Conservation (phyloP, 2,888 invertebrate species). For the Hemicrepidius hirtus region DNA sequence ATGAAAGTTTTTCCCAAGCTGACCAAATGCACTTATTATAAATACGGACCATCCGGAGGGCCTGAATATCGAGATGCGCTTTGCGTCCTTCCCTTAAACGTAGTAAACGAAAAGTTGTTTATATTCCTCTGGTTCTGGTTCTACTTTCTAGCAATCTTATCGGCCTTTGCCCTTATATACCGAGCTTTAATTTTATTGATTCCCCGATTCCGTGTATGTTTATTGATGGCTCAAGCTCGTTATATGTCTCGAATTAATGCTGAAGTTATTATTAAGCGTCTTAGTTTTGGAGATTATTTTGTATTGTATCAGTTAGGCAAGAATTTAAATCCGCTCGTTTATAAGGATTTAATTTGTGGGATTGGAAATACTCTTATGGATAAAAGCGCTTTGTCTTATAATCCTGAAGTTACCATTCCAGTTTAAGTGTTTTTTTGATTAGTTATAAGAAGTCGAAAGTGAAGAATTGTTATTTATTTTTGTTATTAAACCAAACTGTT, state of each 20-base stretch:
- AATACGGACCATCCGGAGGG: slow-evolving; percentile 77
- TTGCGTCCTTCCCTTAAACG: slow-evolving; percentile 85
- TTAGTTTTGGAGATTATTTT: slow-evolving; percentile 86
- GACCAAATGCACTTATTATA: slow-evolving; percentile 78
- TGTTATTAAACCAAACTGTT: no score
- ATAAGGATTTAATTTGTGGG: slow-evolving; percentile 76
- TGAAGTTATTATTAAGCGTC: slow-evolving; percentile 72
- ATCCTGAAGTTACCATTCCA: slow-evolving; percentile 59
- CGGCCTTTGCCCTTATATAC: slow-evolving; percentile 80
- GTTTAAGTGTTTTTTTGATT: slow-evolving; percentile 43
- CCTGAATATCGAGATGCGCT: slow-evolving; percentile 77
- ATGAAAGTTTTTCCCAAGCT: slow-evolving; percentile 81
- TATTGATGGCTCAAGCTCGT: slow-evolving; percentile 78
- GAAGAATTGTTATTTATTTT: neutral
- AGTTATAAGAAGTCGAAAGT: neutral
- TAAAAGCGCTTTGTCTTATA: slow-evolving; percentile 54
- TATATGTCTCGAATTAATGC: slow-evolving; percentile 73
- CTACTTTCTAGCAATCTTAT: slow-evolving; percentile 77
- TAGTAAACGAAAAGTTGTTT: slow-evolving; percentile 87
- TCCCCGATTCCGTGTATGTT: slow-evolving; percentile 76
- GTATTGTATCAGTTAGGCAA: slow-evolving; percentile 83
- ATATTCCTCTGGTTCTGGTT: slow-evolving; percentile 86
- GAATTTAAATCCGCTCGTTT: slow-evolving; percentile 83
- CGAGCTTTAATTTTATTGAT: slow-evolving; percentile 76
- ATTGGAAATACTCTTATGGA: slow-evolving; percentile 54